Evolutionary conservation across 2,888 invertebrate genomes (phyloP).

Genomic region (Lingula anatina): DNA sequence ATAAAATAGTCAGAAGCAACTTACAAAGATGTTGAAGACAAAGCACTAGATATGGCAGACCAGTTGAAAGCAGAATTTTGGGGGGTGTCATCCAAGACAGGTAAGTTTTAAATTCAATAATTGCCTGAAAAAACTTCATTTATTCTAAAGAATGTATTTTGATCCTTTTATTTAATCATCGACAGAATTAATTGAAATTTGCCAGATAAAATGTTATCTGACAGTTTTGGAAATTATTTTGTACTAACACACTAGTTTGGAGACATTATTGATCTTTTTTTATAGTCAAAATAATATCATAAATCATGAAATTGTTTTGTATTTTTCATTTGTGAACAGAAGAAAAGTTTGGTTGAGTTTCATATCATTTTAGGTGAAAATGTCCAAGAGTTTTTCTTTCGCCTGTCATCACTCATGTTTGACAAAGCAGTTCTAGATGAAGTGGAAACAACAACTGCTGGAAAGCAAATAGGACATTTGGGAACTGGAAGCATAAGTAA

Average conservation of each 20-base stretch:
- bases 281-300: neutral
- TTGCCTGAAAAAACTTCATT: neutral
- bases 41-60: slow-evolving; percentile 55
- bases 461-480: slow-evolving; percentile 29
- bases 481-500: slow-evolving; percentile 31
- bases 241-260: no score
- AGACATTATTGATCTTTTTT: no score
- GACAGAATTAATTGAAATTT: no score
- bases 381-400: slow-evolving; percentile 63
- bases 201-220: no score
- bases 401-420: slow-evolving; percentile 66
- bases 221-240: no score
- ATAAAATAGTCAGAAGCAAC: slow-evolving; percentile 34
- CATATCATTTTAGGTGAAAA: slow-evolving; percentile 60
- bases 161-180: no score
- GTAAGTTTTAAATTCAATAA: slow-evolving; percentile 16
- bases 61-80: slow-evolving; percentile 69
- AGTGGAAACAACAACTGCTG: slow-evolving; percentile 19
- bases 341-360: no score
- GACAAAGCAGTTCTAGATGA: slow-evolving; percentile 53
- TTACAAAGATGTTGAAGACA: slow-evolving; percentile 28
- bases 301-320: no score
- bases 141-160: no score
- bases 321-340: neutral
- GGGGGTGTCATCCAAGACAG: slow-evolving; percentile 68